Evolutionary conservation across 2,797 vertebrate genomes (phyloP).

Genomic region (Bovichtus variegatus): DNA sequence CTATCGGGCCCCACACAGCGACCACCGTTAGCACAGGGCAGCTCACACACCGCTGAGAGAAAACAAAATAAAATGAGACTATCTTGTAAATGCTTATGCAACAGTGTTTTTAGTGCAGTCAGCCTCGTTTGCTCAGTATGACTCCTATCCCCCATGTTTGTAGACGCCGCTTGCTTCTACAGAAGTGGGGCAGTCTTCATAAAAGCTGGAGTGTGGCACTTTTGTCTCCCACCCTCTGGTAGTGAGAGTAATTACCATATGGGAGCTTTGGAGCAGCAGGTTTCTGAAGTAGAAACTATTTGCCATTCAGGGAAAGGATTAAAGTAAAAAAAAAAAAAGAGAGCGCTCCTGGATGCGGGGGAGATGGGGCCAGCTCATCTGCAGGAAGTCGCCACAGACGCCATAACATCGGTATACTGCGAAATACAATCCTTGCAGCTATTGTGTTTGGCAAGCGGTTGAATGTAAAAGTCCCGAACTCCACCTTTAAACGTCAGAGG

Average conservation of each 20-base stretch:
- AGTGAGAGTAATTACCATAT: too few relatives aligned
- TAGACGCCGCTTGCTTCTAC: neutral
- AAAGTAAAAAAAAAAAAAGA: too few relatives aligned
- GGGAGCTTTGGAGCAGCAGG: too few relatives aligned
- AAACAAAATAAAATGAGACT: neutral
- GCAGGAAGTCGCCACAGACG: neutral
- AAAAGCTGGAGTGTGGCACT: too few relatives aligned
- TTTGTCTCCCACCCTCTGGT: too few relatives aligned
- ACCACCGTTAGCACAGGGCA: conserved; percentile 86
- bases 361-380: neutral
- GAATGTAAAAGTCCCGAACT: neutral
- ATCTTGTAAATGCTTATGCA: neutral
- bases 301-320: too few relatives aligned
- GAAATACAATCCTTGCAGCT: neutral
- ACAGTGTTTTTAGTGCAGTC: neutral
- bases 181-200: neutral
- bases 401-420: neutral
- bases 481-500: neutral
- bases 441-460: neutral
- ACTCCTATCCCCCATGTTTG: neutral
- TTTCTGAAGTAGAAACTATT: too few relatives aligned
- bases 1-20: conserved; percentile 84
- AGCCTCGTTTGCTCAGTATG: neutral
- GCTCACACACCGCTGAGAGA: conserved; percentile 84
- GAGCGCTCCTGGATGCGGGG: too few relatives aligned